Base-by-base conservation (phyloP, 2,113 vertebrate genomes). In the Castor canadensis region DNA sequence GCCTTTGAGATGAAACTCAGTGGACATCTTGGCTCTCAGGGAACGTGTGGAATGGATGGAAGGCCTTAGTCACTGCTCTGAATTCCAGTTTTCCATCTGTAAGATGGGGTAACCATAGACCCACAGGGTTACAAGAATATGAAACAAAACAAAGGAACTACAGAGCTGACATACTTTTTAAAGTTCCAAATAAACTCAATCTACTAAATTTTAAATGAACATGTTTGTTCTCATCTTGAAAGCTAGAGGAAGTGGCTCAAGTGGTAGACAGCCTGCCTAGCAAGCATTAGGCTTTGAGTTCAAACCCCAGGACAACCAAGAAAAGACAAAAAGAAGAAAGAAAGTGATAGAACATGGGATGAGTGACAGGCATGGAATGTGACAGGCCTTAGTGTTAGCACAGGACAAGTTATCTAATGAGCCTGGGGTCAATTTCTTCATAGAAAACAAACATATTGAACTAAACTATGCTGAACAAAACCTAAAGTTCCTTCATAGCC, bases 401-500 rank as follows among this genome's bases (percentile, higher is more conserved):
- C 30, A 11, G n/a, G 19, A 28, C 24, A 79, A 43, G 7, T 47
- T 38, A 58, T 32, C 47, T 40, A 38, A 22, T n/a, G 38, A 56
- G n/a, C 83, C 82, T 83, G 67, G 16, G 45, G 8, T 64, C 64
- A 72, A 5, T 69, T 94, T 71, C n/a, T 92, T 79, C 54, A 73
- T 2, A 85, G 81, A 72, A 95, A 86, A 81, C 69, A 72, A 87
- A 90, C 67, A 88, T 76, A 9, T 49, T 58, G 47, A 62, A 38
- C 82, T 54, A 16, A 86, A 76, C 12, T 75, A 28, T 79, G 40
- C 9, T 69, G 49, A 6, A 35, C 60, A 38, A 45, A 73, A 75
- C 69, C 72, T 76, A 60, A 94, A 92, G 11, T 35, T 90, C 43
- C 30, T 75, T 95, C 26, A 45, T 5, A 95, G 38, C 71, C 88